These are phyloP conservation scores for Clitarchus hookeri DNA, from an alignment of 2,888 invertebrate genomes.

Conservation along the genomic window DNA sequence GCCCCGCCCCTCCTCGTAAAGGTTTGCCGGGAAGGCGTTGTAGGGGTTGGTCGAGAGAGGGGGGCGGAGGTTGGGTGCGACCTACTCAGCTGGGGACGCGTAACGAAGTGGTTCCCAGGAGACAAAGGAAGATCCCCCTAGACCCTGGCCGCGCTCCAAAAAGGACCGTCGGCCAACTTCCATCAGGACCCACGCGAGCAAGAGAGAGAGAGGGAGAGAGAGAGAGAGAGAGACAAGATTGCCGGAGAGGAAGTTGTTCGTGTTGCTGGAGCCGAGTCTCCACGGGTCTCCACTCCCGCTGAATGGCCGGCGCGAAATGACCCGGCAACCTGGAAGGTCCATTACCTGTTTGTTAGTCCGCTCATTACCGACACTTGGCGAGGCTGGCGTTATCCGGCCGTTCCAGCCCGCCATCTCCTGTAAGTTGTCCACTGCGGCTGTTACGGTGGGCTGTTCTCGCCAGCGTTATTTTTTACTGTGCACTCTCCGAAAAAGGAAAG, in stretches of 20 bases:
- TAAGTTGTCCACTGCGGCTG: too few species aligned
- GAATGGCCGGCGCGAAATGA: neutral
- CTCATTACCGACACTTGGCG: neutral
- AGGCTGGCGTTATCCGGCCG: neutral
- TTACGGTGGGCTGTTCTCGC: too few species aligned
- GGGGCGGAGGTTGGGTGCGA: neutral
- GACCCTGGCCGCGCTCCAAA: neutral
- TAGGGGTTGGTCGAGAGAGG: neutral
- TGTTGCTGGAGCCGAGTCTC: neutral
- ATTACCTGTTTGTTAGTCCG: neutral
- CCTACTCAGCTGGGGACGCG: neutral
- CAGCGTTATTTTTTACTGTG: too few species aligned
- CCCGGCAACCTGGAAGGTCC: neutral
- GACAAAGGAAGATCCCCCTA: neutral
- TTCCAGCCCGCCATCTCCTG: neutral
- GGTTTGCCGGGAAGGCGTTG: too few species aligned
- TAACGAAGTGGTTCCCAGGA: constrained; percentile 2
- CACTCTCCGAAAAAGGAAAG: too few species aligned
- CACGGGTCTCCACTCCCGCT: neutral
- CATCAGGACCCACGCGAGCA: neutral
- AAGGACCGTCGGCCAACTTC: neutral
- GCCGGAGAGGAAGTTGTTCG: neutral
- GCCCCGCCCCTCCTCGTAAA: neutral
- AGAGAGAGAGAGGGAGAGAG: neutral
- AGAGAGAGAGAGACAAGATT: neutral